Evolutionary conservation across 1,140 invertebrate species (phyloP), one percentile per base, ranked within the genome.

Genomic region (Dendroctonus ponderosae): DNA sequence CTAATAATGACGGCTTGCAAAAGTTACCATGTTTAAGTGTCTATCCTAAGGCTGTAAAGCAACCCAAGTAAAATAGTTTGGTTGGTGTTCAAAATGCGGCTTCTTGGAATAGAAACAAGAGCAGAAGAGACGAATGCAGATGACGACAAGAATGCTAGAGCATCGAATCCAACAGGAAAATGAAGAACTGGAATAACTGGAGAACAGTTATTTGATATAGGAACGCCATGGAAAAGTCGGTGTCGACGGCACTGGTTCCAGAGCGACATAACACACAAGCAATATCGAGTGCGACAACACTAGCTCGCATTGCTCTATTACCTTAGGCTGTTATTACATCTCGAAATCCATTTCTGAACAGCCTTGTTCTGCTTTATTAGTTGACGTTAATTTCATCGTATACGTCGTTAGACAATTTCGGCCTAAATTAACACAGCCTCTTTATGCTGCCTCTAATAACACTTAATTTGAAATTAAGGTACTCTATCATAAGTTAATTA

Each of bases 251-350:
- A 41, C 53, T 56, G 53, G 44, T 61, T 38, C 37, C 39, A 61
- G 39, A 61, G 58, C 44, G 46, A 61, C 40, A 58, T 58, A 40
- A 43, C 41, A 58, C 41, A 58, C 41, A 58, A 46, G 56, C 49
- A 26, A 26, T 51, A 51, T 43, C 40, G 42, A 46, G 12, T 44
- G 56, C 56, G 42, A 15, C 44, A 61, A 61, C 58, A 61, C 58
- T 61, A 61, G 44, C 43, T 61, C 58, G 58, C 58, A 61, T 49
- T 61, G 46, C 58, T 61, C 58, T 61, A 61, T 61, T 61, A 61
- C 58, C 58, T 49, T 50, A 61, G 58, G 58, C 58, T 61, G 37
- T 61, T 61, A 61, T 61, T 61, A 61, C 58, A 49, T 61, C 58
- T 61, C 58, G 58, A 50, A 49, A 61, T 61, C 46, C 44, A 61